phyloP scores from a whole-genome alignment of 2,113 vertebrate genomes.

The Nicator chloris region DNA sequence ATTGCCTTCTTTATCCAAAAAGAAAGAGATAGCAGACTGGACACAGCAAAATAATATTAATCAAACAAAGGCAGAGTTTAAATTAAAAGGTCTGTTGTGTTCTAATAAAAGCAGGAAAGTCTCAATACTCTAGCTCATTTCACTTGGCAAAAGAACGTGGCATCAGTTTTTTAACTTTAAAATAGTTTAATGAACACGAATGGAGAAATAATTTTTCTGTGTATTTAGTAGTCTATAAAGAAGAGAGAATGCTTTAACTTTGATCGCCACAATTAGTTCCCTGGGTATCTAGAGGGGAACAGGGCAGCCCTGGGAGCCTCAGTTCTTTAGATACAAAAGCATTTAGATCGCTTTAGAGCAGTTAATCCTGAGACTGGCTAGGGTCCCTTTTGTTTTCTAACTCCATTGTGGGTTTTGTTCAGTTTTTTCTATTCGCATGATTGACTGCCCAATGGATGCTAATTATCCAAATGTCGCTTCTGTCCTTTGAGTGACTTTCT shows the following conservation, averaged over 20 bases:
- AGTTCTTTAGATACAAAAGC: conserved; percentile 84
- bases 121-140: conserved; percentile 50
- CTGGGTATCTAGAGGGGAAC: conserved; percentile 72
- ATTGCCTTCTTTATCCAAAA: conserved; percentile 49
- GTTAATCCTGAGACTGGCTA: conserved; percentile 83
- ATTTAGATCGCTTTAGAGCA: conserved; percentile 85
- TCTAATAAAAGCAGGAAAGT: conserved; percentile 50
- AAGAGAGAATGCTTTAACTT: conserved; percentile 78
- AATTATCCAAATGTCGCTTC: conserved; percentile 87
- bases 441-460: conserved; percentile 85
- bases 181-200: conserved; percentile 77
- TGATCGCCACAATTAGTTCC: conserved; percentile 80
- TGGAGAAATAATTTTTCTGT: conserved; percentile 72
- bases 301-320: conserved; percentile 71
- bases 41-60: conserved; percentile 65
- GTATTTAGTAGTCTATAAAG: conserved; percentile 77
- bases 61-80: conserved; percentile 59
- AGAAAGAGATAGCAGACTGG: conserved; percentile 51
- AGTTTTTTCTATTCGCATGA: conserved; percentile 81
- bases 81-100: conserved; percentile 41
- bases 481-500: conserved; percentile 84
- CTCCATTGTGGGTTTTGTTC: conserved; percentile 85
- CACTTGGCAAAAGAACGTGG: conserved; percentile 60
- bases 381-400: conserved; percentile 84
- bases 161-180: conserved; percentile 74